Percentiles rank a stretch among this genome's conserved stretches.
These are phyloP conservation scores for Kryptolebias ocellatus DNA, from an alignment of 2,797 vertebrate genomes.

Conservation along the genomic window DNA sequence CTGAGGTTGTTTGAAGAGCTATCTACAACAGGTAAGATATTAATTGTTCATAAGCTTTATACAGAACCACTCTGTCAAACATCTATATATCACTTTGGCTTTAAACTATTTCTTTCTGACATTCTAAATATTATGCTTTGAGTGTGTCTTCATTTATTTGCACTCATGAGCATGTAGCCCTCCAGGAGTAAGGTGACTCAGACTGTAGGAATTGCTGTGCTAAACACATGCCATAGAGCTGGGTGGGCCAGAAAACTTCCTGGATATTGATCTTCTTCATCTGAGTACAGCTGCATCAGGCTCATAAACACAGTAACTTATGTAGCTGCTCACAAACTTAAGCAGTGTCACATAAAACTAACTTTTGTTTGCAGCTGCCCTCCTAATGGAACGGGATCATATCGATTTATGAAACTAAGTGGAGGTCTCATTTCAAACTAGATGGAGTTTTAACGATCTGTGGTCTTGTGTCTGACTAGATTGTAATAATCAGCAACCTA, in stretches of 20 bases:
- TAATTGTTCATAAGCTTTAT: too few relatives aligned
- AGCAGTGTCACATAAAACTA: slow-evolving; percentile 56
- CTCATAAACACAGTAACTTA: slow-evolving; percentile 18
- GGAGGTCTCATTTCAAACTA: slow-evolving; percentile 48
- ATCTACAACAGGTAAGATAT: too few relatives aligned
- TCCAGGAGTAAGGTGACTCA: slow-evolving; percentile 39
- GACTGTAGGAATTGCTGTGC: slow-evolving; percentile 14
- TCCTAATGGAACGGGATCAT: slow-evolving; percentile 56
- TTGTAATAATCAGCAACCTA: slow-evolving; percentile 33
- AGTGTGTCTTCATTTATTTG: background rate
- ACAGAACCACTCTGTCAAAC: too few relatives aligned
- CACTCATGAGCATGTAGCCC: slow-evolving; percentile 23
- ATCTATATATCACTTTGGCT: too few relatives aligned
- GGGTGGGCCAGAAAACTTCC: slow-evolving; percentile 18
- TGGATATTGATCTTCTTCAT: slow-evolving; percentile 38
- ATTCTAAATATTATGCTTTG: too few relatives aligned
- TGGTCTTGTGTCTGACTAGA: slow-evolving; percentile 20
- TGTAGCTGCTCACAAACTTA: slow-evolving; percentile 41
- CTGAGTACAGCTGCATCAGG: slow-evolving; percentile 11
- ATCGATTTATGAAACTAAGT: slow-evolving; percentile 66
- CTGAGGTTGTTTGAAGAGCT: too few relatives aligned
- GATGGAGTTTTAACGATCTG: slow-evolving; percentile 58
- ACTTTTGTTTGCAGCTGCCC: slow-evolving; percentile 58
- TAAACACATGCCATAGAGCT: slow-evolving; percentile 25
- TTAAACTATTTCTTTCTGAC: too few relatives aligned